phyloP scores from a whole-genome alignment of 2,797 vertebrate genomes.

The Antrozous pallidus region DNA sequence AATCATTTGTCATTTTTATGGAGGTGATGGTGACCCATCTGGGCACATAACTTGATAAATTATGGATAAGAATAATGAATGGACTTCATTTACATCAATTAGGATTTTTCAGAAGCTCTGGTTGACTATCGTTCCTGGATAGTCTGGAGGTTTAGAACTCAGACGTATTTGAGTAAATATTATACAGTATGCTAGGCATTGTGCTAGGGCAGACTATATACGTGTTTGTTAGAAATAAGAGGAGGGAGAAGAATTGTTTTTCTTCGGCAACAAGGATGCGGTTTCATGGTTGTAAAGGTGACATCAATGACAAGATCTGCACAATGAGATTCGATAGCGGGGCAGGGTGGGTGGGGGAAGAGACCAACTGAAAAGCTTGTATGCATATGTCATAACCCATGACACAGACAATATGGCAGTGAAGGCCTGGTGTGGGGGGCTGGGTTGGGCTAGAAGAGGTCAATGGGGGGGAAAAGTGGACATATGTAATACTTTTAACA shows the following conservation, averaged over 20 bases:
- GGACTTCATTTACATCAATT: slow-evolving; percentile 8
- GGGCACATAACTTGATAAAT: slow-evolving; percentile 49
- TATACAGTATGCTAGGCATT: not conserved
- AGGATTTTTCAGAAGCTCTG: slow-evolving; percentile 18
- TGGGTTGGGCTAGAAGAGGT: no score
- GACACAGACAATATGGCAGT: no score
- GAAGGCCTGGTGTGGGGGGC: no score
- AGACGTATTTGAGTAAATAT: not conserved
- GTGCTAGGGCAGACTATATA: not conserved
- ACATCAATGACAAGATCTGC: not conserved
- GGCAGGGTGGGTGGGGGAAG: no score
- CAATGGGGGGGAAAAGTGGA: no score
- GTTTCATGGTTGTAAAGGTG: not conserved
- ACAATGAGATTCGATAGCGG: no score
- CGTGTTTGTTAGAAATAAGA: not conserved
- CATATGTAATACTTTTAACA: no score
- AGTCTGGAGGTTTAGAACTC: not conserved
- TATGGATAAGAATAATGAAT: slow-evolving; percentile 56
- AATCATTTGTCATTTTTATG: slow-evolving; percentile 60
- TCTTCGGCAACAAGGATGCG: not conserved
- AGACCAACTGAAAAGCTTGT: no score
- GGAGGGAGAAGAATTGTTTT: not conserved
- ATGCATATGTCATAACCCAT: no score
- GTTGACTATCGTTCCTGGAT: not conserved
- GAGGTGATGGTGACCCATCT: slow-evolving; percentile 21